These are phyloP conservation scores for Reinhardtius hippoglossoides DNA, from an alignment of 2,113 vertebrate genomes.

Conservation along the genomic window DNA sequence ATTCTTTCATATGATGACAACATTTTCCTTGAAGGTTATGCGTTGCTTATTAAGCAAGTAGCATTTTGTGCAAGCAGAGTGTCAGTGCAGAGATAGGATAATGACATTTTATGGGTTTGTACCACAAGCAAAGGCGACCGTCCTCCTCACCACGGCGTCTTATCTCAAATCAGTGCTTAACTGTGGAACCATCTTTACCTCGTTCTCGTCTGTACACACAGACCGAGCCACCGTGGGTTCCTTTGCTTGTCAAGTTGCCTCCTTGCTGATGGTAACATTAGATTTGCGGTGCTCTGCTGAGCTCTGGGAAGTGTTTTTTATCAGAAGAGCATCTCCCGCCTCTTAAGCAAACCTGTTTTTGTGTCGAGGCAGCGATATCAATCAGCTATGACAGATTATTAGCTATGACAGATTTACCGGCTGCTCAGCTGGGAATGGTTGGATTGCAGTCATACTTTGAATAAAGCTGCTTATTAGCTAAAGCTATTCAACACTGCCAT, in stretches of 20 bases:
- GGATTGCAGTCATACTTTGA: conserved; percentile 36
- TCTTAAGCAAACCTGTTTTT: conserved; percentile 42
- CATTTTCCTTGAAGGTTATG: background rate
- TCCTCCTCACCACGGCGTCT: conserved; percentile 10
- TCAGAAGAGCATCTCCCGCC: conserved; percentile 23
- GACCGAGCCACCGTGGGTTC: conserved; percentile 9
- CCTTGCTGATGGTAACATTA: background rate
- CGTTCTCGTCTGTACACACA: conserved; percentile 11
- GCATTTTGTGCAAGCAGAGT: background rate
- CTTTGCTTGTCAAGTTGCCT: background rate
- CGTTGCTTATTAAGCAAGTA: background rate
- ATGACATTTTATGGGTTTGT: conserved; percentile 3
- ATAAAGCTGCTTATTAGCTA: conserved; percentile 5
- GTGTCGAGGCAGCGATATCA: conserved; percentile 39
- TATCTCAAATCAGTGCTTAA: conserved; percentile 42
- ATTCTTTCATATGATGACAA: background rate
- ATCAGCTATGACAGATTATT: conserved; percentile 55
- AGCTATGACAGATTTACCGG: conserved; percentile 34
- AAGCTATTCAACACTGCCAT: conserved; percentile 75
- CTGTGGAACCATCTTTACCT: conserved; percentile 25
- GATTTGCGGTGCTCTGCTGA: conserved; percentile 5
- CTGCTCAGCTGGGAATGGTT: conserved; percentile 39
- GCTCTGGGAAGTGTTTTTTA: conserved; percentile 28
- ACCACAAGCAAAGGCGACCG: background rate
- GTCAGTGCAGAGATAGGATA: conserved; percentile 17